These are phyloP conservation scores for Calidris pugnax DNA, from an alignment of 2,113 vertebrate genomes.

Conservation along the genomic window DNA sequence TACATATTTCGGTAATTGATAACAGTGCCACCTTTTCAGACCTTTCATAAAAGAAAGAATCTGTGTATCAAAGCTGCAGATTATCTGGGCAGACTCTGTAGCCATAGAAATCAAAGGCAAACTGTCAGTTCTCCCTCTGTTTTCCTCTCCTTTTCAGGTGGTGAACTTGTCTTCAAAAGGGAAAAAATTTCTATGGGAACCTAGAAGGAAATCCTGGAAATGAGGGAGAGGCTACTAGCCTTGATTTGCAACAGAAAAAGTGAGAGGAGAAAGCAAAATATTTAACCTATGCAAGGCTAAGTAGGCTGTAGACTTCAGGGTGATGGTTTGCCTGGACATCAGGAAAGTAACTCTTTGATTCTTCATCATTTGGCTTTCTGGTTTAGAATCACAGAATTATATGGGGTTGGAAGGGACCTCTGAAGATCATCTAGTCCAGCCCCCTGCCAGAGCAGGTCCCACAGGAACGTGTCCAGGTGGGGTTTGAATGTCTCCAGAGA, in stretches of 20 bases:
- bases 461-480: too few relatives aligned
- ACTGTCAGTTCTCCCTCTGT: background rate
- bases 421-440: too few relatives aligned
- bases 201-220: background rate
- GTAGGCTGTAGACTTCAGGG: background rate
- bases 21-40: background rate
- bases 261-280: background rate
- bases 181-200: background rate
- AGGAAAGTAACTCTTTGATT: background rate
- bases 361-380: background rate
- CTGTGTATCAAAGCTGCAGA: background rate
- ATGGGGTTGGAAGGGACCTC: too few relatives aligned
- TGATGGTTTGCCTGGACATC: background rate
- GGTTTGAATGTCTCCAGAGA: too few relatives aligned
- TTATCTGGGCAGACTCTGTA: background rate
- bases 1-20: slow-evolving; percentile 12
- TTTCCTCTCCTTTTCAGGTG: background rate
- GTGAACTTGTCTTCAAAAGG: background rate
- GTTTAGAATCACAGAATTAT: background rate
- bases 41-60: background rate
- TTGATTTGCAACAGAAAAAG: background rate
- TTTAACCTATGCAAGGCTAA: background rate
- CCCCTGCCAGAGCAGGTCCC: too few relatives aligned
- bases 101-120: background rate
- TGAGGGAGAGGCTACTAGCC: background rate